Evolutionary conservation across 2,797 vertebrate genomes (phyloP), one percentile per base, ranked within the genome.

Genomic region (Poliocrania exsul): DNA sequence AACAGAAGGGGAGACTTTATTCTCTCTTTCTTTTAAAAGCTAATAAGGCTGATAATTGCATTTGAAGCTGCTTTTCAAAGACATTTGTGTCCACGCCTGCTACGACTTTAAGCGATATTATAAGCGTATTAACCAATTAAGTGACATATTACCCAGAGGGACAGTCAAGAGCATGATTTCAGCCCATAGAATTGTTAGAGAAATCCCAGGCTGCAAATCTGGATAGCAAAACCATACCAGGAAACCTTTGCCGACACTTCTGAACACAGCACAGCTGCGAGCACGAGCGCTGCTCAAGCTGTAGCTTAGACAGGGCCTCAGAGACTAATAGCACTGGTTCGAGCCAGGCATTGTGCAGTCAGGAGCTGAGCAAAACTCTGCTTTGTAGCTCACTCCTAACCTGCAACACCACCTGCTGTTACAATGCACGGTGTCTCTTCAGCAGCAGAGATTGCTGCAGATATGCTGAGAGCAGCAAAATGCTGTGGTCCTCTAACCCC

Each of bases 361-460:
- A 54, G 35, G 79, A 87, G 84, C 95, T 28, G 71, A 89, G 88
- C 46, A 61, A 16, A 91, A 28, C 80, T 80, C 81, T 19, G 51
- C 91, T 70, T 60, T 66, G 83, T 11, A 46, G 88, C 92, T 95
- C 93, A 67, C 86, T 93, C 67, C 96, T 94, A 95, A 96, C 95
- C 96, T 95, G 94, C 95, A 96, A 93, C 96, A 97, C 95, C 96
- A 96, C 96, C 95, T 97, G 96, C 95, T 97, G 96, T 97, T 92
- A n/a, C 94, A 81, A 58, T 11, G 35, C 88, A 51, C 5, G 0
- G 88, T 38, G 71, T 86, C 84, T 87, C 58, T 85, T 65, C 67
- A 0, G 20, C 84, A 53, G 78, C 8, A 26, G 44, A 9, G 70
- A 61, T 38, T 73, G 78, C 69, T 57, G 71, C 0, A 0, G 73